These are phyloP conservation scores for Dinoponera quadriceps DNA, from an alignment of 1,140 invertebrate genomes.

Conservation along the genomic window DNA sequence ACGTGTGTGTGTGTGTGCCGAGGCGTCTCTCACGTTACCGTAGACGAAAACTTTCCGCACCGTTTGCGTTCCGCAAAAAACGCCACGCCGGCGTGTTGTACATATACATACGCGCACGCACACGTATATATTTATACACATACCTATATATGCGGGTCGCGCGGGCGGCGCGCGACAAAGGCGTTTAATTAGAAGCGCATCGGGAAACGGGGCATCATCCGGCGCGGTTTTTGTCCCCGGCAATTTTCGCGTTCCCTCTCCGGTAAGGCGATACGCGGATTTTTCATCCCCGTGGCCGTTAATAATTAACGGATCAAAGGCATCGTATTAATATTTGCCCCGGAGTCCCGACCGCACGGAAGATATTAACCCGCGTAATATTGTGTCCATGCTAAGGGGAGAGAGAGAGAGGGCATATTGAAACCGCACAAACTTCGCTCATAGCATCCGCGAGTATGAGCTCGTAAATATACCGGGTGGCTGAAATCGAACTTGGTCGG, in stretches of 20 bases:
- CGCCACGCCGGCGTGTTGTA: too few species aligned
- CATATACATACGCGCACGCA: neutral
- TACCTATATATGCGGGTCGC: slow-evolving; percentile 25
- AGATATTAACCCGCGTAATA: slow-evolving; percentile 80
- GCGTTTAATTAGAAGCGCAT: slow-evolving; percentile 61
- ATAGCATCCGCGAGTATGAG: slow-evolving; percentile 71
- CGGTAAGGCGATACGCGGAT: slow-evolving; percentile 56
- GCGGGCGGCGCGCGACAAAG: slow-evolving; percentile 39
- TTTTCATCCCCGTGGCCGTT: slow-evolving; percentile 63
- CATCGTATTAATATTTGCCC: slow-evolving; percentile 77
- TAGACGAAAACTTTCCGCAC: slow-evolving; percentile 48
- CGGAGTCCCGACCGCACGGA: slow-evolving; percentile 73
- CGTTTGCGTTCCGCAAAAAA: slow-evolving; percentile 35
- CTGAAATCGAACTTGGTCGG: slow-evolving; percentile 50
- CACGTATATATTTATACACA: neutral
- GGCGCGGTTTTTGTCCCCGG: slow-evolving; percentile 40
- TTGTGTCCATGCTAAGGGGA: slow-evolving; percentile 76
- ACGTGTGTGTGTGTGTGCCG: too few species aligned
- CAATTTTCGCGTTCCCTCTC: slow-evolving; percentile 43
- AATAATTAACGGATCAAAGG: slow-evolving; percentile 77
- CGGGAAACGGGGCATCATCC: slow-evolving; percentile 53
- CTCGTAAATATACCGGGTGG: slow-evolving; percentile 73
- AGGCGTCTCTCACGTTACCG: slow-evolving; percentile 51
- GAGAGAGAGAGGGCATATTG: slow-evolving; percentile 75
- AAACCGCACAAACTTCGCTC: slow-evolving; percentile 81